Base-by-base conservation (phyloP, 2,888 invertebrate genomes). In the Sesia apiformis region DNA sequence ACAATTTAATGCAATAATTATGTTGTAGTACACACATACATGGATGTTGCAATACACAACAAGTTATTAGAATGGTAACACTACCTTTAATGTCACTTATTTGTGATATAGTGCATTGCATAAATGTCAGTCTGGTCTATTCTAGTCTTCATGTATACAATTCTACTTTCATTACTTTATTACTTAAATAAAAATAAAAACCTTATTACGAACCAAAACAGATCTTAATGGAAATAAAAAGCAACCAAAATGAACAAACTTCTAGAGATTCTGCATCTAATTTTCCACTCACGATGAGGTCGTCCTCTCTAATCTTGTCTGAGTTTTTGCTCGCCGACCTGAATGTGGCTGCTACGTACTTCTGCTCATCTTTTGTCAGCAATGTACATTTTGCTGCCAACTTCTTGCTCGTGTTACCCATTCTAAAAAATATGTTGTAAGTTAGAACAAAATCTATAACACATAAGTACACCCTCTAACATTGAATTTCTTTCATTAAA, bases 341-440 rank as follows among this genome's bases (percentile, higher is more conserved):
- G 78, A 93, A 93, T 1, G 92, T 92, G 50, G 89, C 89, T 4
- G 92, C 91, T 0, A 93, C 91, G 65, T 91, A 87, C 61, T 91
- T 90, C 72, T 92, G 92, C 63, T 93, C 93, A 49, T 92, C 92
- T 78, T 90, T 91, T 0, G 92, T 91, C 4, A 93, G 77, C 51
- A 93, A 86, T 4, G 92, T 91, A 76, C 92, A 93, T 78, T 92
- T 92, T 52, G 92, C 92, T 38, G 93, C 93, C 57, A 92, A 69
- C 71, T 92, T 93, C 72, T 92, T 92, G 66, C 92, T 93, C 60
- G 91, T 91, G 73, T 93, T 93, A 55, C 91, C 91, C 91, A 91
- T 91, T 63, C 84, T 87, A 60, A 57, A 76, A 70, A 55, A 38
- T 23, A 23, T 23, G 2, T 23, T 23, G 23, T 1, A 23, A 23